Percentiles rank a stretch among this genome's conserved stretches.
phyloP scores from a whole-genome alignment of 92 coral and sea anemone species.

The Nematostella vectensis region DNA sequence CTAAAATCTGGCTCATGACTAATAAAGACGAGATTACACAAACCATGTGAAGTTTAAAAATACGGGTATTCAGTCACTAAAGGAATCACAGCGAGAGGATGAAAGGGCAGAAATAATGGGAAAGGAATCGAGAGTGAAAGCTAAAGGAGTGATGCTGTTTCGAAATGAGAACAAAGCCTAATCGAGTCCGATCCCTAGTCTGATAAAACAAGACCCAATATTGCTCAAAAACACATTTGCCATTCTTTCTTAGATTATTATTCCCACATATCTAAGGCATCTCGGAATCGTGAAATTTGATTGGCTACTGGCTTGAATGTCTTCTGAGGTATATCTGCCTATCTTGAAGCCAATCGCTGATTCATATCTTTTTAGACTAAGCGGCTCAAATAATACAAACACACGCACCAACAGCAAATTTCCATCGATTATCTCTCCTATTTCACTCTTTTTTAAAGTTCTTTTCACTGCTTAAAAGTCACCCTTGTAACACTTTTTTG shows the following conservation, averaged over 20 bases:
- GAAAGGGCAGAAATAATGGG: too few species aligned
- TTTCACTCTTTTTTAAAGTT: too few species aligned
- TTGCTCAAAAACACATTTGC: background rate
- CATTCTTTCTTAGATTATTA: background rate
- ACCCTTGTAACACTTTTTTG: background rate
- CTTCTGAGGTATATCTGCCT: background rate
- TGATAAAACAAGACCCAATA: background rate
- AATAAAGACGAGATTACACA: too few species aligned
- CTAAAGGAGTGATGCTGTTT: too few species aligned
- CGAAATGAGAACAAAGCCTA: constrained; percentile 1
- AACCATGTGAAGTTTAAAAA: too few species aligned
- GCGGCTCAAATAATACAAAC: too few species aligned
- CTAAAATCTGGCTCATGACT: too few species aligned
- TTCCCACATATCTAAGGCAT: background rate
- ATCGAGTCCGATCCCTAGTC: background rate
- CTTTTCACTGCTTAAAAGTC: background rate
- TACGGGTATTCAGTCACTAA: too few species aligned
- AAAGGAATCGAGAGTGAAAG: too few species aligned
- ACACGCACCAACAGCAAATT: too few species aligned
- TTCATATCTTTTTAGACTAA: background rate
- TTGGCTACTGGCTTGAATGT: background rate
- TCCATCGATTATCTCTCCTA: too few species aligned
- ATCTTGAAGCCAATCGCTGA: background rate
- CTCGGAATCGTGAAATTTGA: background rate
- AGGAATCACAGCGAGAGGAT: too few species aligned